phyloP scores from a whole-genome alignment of 2,113 vertebrate genomes.

The Climacteris rufus region DNA sequence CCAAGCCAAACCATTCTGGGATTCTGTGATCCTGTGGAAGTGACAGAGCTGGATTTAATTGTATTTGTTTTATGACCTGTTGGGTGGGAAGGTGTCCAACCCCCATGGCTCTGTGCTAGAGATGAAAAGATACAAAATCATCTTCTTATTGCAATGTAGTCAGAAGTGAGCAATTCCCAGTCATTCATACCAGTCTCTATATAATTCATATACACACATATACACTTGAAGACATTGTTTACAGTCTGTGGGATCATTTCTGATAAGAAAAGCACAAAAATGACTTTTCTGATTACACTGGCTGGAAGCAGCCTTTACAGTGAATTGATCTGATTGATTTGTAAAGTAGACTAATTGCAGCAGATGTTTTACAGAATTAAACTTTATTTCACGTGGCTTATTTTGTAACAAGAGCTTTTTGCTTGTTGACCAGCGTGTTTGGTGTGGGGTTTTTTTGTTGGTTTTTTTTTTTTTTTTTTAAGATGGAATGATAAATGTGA shows the following conservation, averaged over 20 bases:
- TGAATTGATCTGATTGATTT: background rate
- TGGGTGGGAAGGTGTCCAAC: background rate
- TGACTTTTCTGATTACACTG: background rate
- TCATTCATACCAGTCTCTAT: background rate
- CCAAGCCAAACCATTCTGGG: background rate
- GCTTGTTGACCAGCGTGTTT: background rate
- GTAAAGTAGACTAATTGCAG: background rate
- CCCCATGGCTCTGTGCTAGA: background rate
- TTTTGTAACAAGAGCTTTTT: background rate
- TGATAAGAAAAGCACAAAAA: background rate
- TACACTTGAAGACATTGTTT: background rate
- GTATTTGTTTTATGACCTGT: background rate
- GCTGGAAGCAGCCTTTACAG: background rate
- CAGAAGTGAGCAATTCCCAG: background rate
- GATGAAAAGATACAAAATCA: background rate
- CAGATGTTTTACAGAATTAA: background rate
- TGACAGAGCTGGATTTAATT: too few relatives aligned
- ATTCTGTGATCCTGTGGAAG: background rate
- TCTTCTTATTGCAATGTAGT: background rate
- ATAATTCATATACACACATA: background rate
- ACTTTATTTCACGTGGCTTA: background rate
- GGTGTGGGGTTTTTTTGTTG: too few relatives aligned
- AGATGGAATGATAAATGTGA: too few relatives aligned
- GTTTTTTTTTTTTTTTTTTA: background rate
- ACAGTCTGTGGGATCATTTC: background rate